Conservation (phyloP, 2,888 invertebrate genomes). For the Parasteatoda lunata region DNA sequence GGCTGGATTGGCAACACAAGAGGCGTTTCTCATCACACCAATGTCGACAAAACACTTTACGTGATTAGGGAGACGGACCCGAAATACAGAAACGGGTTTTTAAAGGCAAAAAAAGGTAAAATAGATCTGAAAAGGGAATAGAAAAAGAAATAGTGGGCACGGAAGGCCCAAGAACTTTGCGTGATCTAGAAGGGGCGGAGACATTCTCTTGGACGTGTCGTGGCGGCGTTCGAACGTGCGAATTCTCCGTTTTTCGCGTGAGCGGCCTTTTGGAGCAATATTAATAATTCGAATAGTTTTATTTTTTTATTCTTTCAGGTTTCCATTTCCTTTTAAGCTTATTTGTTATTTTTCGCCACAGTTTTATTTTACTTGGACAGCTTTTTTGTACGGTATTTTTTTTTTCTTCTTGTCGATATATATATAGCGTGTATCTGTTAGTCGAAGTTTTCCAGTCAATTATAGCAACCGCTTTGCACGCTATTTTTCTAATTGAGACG, state of each 20-base stretch:
- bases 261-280: slow-evolving; percentile 33
- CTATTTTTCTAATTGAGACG: slow-evolving; percentile 39
- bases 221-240: slow-evolving; percentile 38
- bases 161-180: slow-evolving; percentile 26
- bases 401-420: slow-evolving; percentile 6
- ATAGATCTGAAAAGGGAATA: not conserved
- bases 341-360: slow-evolving; percentile 45
- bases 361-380: slow-evolving; percentile 21
- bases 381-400: not conserved
- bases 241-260: slow-evolving; percentile 38
- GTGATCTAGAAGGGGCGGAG: slow-evolving; percentile 39
- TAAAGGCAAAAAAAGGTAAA: slow-evolving; percentile 11
- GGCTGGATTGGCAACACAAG: not conserved
- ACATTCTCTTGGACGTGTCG: slow-evolving; percentile 34
- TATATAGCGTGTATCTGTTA: slow-evolving; percentile 14
- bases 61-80: slow-evolving; percentile 34
- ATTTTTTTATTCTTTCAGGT: not conserved
- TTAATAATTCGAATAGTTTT: slow-evolving; percentile 46
- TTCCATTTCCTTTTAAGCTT: slow-evolving; percentile 49
- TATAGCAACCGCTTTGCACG: slow-evolving; percentile 18
- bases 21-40: slow-evolving; percentile 23
- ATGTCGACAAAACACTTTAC: slow-evolving; percentile 47
- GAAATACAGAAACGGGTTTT: slow-evolving; percentile 22
- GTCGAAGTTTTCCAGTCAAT: slow-evolving; percentile 35
- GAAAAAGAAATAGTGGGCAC: slow-evolving; percentile 11